Percentiles rank a stretch among this genome's conserved stretches.
phyloP scores from a whole-genome alignment of 2,888 invertebrate genomes.

The Mycalesis mineus region DNA sequence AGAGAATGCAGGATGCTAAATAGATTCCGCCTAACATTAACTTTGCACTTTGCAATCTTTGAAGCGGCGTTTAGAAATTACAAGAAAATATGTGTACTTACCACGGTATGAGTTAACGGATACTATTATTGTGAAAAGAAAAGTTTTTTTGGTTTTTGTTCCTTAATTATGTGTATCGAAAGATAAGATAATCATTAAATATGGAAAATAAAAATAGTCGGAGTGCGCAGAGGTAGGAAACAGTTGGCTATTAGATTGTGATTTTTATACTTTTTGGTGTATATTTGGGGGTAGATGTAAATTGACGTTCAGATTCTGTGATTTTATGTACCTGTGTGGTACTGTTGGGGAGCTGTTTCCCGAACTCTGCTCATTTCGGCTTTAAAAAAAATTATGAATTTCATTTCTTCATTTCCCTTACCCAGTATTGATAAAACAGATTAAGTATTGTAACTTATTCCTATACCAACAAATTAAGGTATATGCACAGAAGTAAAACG shows the following conservation, averaged over 20 bases:
- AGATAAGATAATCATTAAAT: constrained; percentile 72
- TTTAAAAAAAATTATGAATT: constrained; percentile 43
- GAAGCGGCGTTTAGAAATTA: constrained; percentile 60
- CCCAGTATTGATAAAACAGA: too few species aligned
- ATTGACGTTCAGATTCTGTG: constrained; percentile 67
- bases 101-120: constrained; percentile 60
- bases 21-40: constrained; percentile 77
- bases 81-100: constrained; percentile 65
- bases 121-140: constrained; percentile 69
- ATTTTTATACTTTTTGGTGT: constrained; percentile 68
- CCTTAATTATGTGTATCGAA: constrained; percentile 76
- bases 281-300: constrained; percentile 49
- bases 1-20: constrained; percentile 68
- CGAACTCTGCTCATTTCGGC: constrained; percentile 60
- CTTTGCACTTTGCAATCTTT: constrained; percentile 70
- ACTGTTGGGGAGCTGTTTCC: constrained; percentile 50
- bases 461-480: too few species aligned
- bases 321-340: constrained; percentile 68
- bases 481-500: too few species aligned
- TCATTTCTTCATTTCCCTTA: constrained; percentile 26
- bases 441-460: too few species aligned
- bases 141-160: constrained; percentile 75
- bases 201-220: constrained; percentile 67
- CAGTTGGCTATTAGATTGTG: constrained; percentile 60
- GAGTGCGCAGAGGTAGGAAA: constrained; percentile 54